A percentile compares a stretch with the other conserved stretches of the same genome.
phyloP scores from a whole-genome alignment of 2,797 vertebrate genomes.

The Peromyscus aztecus region DNA sequence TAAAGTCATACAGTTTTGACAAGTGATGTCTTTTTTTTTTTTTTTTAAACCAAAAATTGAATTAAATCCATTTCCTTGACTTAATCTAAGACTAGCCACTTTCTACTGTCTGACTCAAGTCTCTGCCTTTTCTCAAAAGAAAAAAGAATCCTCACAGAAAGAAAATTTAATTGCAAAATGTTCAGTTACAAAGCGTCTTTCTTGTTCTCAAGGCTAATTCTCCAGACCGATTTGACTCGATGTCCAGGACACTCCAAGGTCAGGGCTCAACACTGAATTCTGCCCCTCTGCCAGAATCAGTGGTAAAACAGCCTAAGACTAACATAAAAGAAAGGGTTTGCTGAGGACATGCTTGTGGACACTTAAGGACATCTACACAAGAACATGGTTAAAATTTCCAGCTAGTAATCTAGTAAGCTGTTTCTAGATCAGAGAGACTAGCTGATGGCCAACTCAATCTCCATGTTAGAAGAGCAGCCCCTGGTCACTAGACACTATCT shows the following conservation, averaged over 20 bases:
- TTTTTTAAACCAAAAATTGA: no score
- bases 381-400: neutral
- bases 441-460: neutral
- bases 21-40: neutral
- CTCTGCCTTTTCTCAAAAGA: neutral
- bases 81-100: neutral
- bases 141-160: neutral
- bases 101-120: neutral
- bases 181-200: slow-evolving; percentile 8
- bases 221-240: neutral
- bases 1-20: neutral
- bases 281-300: neutral
- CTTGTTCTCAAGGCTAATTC: neutral
- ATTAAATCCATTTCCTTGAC: no score
- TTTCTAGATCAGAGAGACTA: neutral
- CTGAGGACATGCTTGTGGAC: neutral
- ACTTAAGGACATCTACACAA: neutral
- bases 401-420: neutral
- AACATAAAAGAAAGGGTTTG: neutral
- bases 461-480: neutral
- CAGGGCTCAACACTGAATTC: neutral
- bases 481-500: neutral
- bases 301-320: neutral
- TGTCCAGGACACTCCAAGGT: neutral
- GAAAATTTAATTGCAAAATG: neutral